phyloP scores from a whole-genome alignment of 2,797 vertebrate genomes.

The Yasuhikotakia modesta region DNA sequence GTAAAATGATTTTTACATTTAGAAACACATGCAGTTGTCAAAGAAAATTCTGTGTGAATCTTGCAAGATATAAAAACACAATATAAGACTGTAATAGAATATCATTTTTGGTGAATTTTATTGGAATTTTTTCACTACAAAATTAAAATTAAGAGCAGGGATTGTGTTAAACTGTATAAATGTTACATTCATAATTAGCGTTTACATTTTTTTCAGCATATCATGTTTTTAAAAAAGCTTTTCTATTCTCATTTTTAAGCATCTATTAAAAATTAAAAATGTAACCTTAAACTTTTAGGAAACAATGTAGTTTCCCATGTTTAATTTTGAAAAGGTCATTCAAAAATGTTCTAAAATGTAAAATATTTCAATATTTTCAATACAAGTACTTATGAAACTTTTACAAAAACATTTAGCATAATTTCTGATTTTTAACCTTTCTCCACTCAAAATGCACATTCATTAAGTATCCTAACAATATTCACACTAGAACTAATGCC shows the following conservation, averaged over 20 bases:
- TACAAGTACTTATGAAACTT: not conserved
- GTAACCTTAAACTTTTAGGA: too few relatives aligned
- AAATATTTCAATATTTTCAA: not conserved
- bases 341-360: not conserved
- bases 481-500: conserved; percentile 5
- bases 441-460: not conserved
- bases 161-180: too few relatives aligned
- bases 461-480: not conserved
- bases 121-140: too few relatives aligned
- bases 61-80: too few relatives aligned
- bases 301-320: not conserved
- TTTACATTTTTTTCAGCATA: too few relatives aligned
- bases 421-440: not conserved
- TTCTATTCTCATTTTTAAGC: not conserved
- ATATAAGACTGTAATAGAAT: too few relatives aligned
- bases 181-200: too few relatives aligned
- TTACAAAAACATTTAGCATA: not conserved
- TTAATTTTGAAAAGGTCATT: not conserved
- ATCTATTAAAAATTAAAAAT: not conserved
- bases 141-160: too few relatives aligned
- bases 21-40: not conserved
- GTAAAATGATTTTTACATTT: not conserved
- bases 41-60: not conserved
- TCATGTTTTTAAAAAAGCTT: not conserved
- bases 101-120: too few relatives aligned